Conservation (phyloP, 2,888 invertebrate species). For the Petrophora chlorosata region DNA sequence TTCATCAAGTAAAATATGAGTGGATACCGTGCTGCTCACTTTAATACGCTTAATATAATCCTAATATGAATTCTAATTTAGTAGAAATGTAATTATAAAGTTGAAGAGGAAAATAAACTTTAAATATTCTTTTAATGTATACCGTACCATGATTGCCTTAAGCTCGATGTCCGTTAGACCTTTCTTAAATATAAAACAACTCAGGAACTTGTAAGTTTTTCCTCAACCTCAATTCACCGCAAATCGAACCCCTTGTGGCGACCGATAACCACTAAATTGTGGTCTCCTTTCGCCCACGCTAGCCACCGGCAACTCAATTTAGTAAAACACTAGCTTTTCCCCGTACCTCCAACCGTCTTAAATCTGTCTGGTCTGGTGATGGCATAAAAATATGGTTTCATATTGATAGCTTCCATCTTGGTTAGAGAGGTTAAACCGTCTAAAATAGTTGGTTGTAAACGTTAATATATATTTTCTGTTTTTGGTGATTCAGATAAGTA, state of each 20-base stretch:
- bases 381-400: too few species aligned
- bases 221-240: neutral
- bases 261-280: constrained; percentile 13
- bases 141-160: too few species aligned
- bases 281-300: constrained; percentile 2
- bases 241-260: constrained; percentile 13
- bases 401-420: too few species aligned
- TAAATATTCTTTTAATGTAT: too few species aligned
- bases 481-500: too few species aligned
- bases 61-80: constrained; percentile 10
- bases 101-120: neutral
- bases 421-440: too few species aligned
- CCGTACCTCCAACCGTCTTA: constrained; percentile 1
- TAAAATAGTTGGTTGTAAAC: too few species aligned
- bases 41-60: constrained; percentile 22
- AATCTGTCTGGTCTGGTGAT: constrained; percentile 5
- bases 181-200: neutral
- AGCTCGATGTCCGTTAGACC: too few species aligned
- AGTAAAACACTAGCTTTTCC: constrained; percentile 16
- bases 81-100: neutral
- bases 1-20: constrained; percentile 23
- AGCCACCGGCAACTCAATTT: constrained; percentile 15
- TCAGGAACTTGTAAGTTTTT: constrained; percentile 4
- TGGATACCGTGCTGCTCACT: constrained; percentile 11
- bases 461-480: too few species aligned